Evolutionary conservation across 2,113 vertebrate species (phyloP), one percentile per base, ranked within the genome.

Genomic region (Octodon degus): DNA sequence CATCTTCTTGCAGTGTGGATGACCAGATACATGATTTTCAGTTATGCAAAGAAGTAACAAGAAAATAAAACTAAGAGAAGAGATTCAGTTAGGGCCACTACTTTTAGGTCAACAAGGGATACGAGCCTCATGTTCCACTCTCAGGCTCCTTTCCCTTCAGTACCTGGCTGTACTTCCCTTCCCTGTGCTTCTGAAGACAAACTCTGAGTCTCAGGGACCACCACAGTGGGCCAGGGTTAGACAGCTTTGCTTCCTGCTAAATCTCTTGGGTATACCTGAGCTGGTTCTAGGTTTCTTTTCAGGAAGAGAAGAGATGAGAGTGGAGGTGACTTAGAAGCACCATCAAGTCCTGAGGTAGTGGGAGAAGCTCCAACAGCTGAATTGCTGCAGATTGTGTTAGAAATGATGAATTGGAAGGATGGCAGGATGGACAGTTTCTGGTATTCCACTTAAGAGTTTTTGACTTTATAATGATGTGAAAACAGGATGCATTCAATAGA

Each of bases 351-450:
- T 70, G 60, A n/a, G 22, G 32, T 72, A 63, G 53, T 79, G 27
- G 60, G n/a, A 65, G 25, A 58, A 77, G 72, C 72, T 89, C 32
- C 60, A 53, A 74, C 79, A 83, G 32, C 53, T 89, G n/a, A 91
- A 86, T 96, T 86, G 34, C 37, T 60, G 32, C 63, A 58, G 79
- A 37, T 25, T 43, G 10, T 91, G 67, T 70, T 94, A n/a, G 81
- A 94, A 92, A 72, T 92, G 84, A 81, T 95, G 50, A 85, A 24
- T 70, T 27, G 13, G 32, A 84, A 89, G 43, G 63, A 40, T 79
- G 27, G 11, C 50, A 53, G 17, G 43, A 25, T 5, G 32, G n/a
- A 62, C 7, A 32, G 62, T 25, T 16, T 30, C 76, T 55, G 8
- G 16, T 72, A 50, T 55, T 55, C 65, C 47, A 70, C 65, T 68